These are phyloP conservation scores for Apeira syringaria DNA, from an alignment of 2,888 invertebrate species.

Conservation along the genomic window DNA sequence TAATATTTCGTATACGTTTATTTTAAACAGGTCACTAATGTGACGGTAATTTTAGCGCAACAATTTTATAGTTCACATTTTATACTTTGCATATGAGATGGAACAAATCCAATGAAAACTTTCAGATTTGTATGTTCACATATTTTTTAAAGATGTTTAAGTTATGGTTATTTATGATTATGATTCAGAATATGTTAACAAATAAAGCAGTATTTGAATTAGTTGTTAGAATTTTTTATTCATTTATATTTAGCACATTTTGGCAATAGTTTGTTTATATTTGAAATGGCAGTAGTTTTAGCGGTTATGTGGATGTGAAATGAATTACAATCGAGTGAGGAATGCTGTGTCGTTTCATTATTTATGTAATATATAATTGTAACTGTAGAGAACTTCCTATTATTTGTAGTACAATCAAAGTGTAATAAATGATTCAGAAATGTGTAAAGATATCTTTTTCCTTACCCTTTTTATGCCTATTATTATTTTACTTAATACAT, in stretches of 20 bases:
- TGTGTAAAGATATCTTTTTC: slow-evolving; percentile 47
- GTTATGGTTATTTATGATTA: slow-evolving; percentile 56
- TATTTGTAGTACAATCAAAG: slow-evolving; percentile 83
- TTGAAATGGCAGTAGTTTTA: slow-evolving; percentile 42
- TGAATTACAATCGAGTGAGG: slow-evolving; percentile 51
- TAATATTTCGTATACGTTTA: slow-evolving; percentile 81
- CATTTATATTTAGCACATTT: slow-evolving; percentile 39
- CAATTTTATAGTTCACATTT: slow-evolving; percentile 52
- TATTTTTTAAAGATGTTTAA: slow-evolving; percentile 49
- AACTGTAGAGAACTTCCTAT: slow-evolving; percentile 83
- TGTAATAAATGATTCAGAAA: slow-evolving; percentile 79
- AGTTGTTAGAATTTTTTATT: slow-evolving; percentile 46
- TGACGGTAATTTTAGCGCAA: slow-evolving; percentile 76
- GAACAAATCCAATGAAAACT: slow-evolving; percentile 39
- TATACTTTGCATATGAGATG: slow-evolving; percentile 47
- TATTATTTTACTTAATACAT: no score
- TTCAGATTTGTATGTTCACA: slow-evolving; percentile 40
- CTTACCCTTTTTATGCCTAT: no score
- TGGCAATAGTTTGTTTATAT: slow-evolving; percentile 31
- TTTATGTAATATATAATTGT: slow-evolving; percentile 80
- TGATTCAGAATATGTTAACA: slow-evolving; percentile 55
- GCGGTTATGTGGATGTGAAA: slow-evolving; percentile 40
- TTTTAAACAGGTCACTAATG: slow-evolving; percentile 65
- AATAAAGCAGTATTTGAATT: slow-evolving; percentile 75
- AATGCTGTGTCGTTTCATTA: slow-evolving; percentile 64